Percentiles rank a stretch among this genome's conserved stretches.
These are phyloP conservation scores for Hirudo medicinalis DNA, from an alignment of 1,140 invertebrate species.

Conservation along the genomic window DNA sequence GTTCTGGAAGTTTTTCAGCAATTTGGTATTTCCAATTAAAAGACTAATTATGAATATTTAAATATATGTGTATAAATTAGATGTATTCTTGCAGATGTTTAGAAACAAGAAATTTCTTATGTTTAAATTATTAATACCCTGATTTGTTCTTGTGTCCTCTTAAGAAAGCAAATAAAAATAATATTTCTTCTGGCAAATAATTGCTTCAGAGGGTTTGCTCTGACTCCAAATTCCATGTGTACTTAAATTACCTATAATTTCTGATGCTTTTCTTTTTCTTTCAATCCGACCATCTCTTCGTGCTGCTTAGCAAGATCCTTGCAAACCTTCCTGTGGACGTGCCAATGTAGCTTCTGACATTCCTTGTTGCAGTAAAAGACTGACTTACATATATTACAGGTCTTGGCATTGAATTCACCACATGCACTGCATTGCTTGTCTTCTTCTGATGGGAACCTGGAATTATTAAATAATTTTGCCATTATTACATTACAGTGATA, in stretches of 20 bases:
- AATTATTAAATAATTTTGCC: not conserved
- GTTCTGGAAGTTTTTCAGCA: too few species aligned
- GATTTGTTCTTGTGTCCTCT: too few species aligned
- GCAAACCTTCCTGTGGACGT: constrained; percentile 76
- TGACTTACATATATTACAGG: constrained; percentile 83
- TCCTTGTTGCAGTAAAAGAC: constrained; percentile 82
- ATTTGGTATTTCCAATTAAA: too few species aligned
- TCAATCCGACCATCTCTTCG: constrained; percentile 10
- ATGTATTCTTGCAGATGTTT: too few species aligned
- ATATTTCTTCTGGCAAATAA: too few species aligned
- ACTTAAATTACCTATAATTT: constrained; percentile 11
- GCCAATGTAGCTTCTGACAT: constrained; percentile 91
- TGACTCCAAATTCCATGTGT: too few species aligned
- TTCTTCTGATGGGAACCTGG: constrained; percentile 47
- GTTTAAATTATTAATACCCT: too few species aligned
- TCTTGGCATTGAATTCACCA: constrained; percentile 75
- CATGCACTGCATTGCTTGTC: constrained; percentile 68
- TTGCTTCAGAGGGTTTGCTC: too few species aligned
- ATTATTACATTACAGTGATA: not conserved
- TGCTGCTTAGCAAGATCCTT: constrained; percentile 26
- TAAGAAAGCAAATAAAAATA: too few species aligned
- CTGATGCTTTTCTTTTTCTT: constrained; percentile 1
- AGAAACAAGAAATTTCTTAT: too few species aligned
- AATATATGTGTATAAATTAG: too few species aligned
- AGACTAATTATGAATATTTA: too few species aligned